Conservation (phyloP, 1,140 invertebrate species). For the Prorops nasuta region DNA sequence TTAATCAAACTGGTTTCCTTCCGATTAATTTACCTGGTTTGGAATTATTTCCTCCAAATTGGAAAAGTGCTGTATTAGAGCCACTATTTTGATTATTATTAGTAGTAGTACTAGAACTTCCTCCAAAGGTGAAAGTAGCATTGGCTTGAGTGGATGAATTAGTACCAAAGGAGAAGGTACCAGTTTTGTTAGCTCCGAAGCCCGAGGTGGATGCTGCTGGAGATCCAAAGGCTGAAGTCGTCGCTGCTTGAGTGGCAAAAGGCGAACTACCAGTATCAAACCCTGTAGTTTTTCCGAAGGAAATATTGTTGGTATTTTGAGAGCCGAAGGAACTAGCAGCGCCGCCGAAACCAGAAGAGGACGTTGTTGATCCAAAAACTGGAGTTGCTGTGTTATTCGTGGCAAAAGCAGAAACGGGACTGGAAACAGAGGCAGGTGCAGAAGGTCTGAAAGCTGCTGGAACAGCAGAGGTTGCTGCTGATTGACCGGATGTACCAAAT, state of each 20-base stretch:
- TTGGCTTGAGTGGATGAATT: constrained; percentile 6
- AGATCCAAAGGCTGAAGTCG: no score
- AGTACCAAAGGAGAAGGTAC: constrained; percentile 17
- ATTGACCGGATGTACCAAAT: constrained; percentile 21
- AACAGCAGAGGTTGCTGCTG: no score
- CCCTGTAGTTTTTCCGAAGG: no score
- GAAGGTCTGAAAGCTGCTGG: no score
- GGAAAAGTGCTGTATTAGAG: constrained; percentile 30
- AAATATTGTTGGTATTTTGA: no score
- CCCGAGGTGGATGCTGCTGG: no score
- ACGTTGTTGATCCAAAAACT: constrained; percentile 17
- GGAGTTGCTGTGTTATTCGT: background rate
- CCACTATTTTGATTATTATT: constrained; percentile 13
- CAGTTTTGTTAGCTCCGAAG: constrained; percentile 13
- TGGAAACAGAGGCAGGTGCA: no score
- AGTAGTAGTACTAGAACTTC: background rate
- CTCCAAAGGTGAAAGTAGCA: constrained; percentile 25
- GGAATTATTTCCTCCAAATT: constrained; percentile 36
- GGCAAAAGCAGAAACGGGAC: background rate
- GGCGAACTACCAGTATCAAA: no score
- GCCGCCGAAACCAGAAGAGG: constrained; percentile 15
- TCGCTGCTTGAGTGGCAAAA: no score
- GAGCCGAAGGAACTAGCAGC: constrained; percentile 23
- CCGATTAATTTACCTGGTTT: constrained; percentile 41
- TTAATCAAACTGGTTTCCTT: no score